Evolutionary conservation across 2,888 invertebrate genomes (phyloP).

Genomic region (Plebejus argus): DNA sequence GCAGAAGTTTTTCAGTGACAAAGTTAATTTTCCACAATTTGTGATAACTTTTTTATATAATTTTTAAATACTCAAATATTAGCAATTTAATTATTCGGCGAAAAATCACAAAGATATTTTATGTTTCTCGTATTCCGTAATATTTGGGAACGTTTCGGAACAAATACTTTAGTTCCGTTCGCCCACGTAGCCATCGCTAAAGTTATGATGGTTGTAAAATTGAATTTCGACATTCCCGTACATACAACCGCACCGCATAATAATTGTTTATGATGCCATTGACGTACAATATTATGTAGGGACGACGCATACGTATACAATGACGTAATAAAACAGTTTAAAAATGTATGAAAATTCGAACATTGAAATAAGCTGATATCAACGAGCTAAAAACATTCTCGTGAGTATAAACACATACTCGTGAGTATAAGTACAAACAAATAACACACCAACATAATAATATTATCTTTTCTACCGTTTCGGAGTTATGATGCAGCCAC

Average conservation of each 20-base stretch:
- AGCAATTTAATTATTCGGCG: neutral
- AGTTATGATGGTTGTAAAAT: constrained; percentile 36
- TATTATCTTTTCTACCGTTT: neutral
- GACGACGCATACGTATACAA: neutral
- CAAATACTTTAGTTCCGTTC: constrained; percentile 25
- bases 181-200: constrained; percentile 6
- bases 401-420: too few species aligned
- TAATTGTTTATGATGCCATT: constrained; percentile 38
- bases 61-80: too few species aligned
- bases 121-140: neutral
- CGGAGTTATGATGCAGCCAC: too few species aligned
- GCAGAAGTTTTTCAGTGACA: too few species aligned
- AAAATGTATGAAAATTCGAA: neutral
- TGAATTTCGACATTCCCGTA: constrained; percentile 37
- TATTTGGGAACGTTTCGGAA: constrained; percentile 7
- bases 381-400: neutral
- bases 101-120: neutral
- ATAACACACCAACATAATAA: too few species aligned
- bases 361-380: neutral
- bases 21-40: too few species aligned
- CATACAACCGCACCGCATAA: constrained; percentile 35
- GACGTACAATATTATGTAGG: neutral
- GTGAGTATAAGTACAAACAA: too few species aligned
- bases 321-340: too few species aligned
- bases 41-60: neutral